These are phyloP conservation scores for Cepaea nemoralis DNA, from an alignment of 1,140 invertebrate genomes.

Conservation along the genomic window DNA sequence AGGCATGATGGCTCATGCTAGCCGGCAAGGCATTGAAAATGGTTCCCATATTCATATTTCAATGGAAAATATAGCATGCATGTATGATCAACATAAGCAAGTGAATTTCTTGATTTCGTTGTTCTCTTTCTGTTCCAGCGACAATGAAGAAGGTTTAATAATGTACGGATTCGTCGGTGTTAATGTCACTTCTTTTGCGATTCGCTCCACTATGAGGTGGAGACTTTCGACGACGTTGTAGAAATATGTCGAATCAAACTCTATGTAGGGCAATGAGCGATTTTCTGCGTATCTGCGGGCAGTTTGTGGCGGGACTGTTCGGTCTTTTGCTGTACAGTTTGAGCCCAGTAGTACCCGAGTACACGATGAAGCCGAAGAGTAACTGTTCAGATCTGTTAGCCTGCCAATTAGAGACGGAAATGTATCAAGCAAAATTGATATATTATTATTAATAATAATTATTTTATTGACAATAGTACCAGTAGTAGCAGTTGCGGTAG, in stretches of 20 bases:
- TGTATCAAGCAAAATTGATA: slow-evolving; percentile 7
- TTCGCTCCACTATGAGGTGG: slow-evolving; percentile 18
- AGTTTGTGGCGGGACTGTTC: background rate
- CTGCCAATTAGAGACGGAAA: too few species aligned
- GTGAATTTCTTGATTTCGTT: background rate
- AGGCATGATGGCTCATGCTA: too few species aligned
- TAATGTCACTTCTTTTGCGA: background rate
- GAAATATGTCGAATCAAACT: slow-evolving; percentile 21
- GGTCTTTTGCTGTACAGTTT: slow-evolving; percentile 19
- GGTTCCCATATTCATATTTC: too few species aligned
- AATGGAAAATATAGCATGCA: too few species aligned
- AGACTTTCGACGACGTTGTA: slow-evolving; percentile 36
- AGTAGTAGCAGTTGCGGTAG: too few species aligned
- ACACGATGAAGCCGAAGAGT: background rate
- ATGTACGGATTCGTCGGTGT: background rate
- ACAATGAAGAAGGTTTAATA: slow-evolving; percentile 13
- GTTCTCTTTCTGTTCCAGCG: background rate
- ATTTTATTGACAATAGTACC: too few species aligned
- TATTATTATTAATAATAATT: too few species aligned
- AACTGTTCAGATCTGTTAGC: slow-evolving; percentile 27
- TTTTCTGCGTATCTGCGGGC: slow-evolving; percentile 31
- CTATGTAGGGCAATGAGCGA: slow-evolving; percentile 30
- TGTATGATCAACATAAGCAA: background rate
- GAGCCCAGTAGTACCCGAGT: slow-evolving; percentile 21
- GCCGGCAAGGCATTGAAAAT: too few species aligned